Conservation (phyloP, 2,888 invertebrate species). For the Norana najaformis region DNA sequence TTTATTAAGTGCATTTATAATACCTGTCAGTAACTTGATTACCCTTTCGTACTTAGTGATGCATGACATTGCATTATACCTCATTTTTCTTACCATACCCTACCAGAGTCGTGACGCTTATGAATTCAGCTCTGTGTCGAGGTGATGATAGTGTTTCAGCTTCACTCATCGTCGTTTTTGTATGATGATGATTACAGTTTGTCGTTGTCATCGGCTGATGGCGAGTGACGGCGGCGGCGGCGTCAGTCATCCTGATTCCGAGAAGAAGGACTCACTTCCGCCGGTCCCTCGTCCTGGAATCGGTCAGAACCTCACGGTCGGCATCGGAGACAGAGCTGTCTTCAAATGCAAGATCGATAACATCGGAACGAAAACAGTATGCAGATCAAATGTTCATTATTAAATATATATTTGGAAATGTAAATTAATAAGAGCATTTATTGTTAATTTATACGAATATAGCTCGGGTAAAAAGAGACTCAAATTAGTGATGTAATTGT, state of each 20-base stretch:
- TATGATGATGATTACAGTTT: not conserved
- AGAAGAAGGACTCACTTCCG: not conserved
- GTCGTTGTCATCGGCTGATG: not conserved
- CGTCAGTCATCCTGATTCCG: not conserved
- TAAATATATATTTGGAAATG: not conserved
- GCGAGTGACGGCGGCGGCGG: not conserved
- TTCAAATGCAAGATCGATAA: conserved; percentile 27
- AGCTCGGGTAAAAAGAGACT: too few species aligned
- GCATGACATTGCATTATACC: too few species aligned
- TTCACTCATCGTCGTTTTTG: not conserved
- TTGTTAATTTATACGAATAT: too few species aligned
- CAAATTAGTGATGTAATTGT: too few species aligned
- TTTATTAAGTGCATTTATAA: too few species aligned
- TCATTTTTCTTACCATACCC: too few species aligned
- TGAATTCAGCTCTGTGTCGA: too few species aligned
- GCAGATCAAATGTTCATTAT: not conserved
- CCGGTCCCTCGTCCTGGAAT: not conserved
- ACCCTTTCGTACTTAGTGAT: too few species aligned
- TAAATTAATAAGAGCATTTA: not conserved
- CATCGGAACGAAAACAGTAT: conserved; percentile 33
- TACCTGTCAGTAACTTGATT: too few species aligned
- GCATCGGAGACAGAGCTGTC: conserved; percentile 31
- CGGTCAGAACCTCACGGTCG: conserved; percentile 24
- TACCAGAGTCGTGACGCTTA: too few species aligned
- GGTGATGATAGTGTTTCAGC: too few species aligned